Evolutionary conservation across 2,888 invertebrate species (phyloP).

Genomic region (Sisyra nigra): DNA sequence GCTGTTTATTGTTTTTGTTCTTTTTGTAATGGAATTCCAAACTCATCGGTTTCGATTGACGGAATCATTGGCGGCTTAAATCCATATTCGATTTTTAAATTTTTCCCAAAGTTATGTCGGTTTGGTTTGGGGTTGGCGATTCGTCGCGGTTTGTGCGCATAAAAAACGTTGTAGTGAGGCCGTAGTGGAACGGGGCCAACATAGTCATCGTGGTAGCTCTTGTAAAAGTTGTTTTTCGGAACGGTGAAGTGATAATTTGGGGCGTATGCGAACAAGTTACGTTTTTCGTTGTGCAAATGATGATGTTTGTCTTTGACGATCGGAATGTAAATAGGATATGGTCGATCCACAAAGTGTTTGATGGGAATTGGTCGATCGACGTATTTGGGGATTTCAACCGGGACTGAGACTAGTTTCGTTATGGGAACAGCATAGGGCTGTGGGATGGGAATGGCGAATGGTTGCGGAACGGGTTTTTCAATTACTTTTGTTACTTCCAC

Average conservation of each 20-base stretch:
- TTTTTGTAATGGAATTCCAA: slow-evolving; percentile 42
- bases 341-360: slow-evolving; percentile 14
- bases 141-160: slow-evolving; percentile 31
- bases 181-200: slow-evolving; percentile 36
- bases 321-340: slow-evolving; percentile 12
- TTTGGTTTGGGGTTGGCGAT: slow-evolving; percentile 14
- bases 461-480: slow-evolving; percentile 14
- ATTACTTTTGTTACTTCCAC: slow-evolving; percentile 14
- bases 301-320: background rate
- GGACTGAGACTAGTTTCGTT: slow-evolving; percentile 11
- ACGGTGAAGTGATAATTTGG: slow-evolving; percentile 12
- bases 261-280: slow-evolving; percentile 10
- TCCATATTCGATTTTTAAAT: slow-evolving; percentile 61
- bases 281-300: background rate
- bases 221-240: slow-evolving; percentile 6
- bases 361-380: slow-evolving; percentile 14
- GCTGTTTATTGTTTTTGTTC: no score
- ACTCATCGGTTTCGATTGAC: slow-evolving; percentile 62
- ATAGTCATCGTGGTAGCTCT: slow-evolving; percentile 20
- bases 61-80: slow-evolving; percentile 71
- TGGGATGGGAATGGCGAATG: slow-evolving; percentile 16
- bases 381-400: slow-evolving; percentile 13
- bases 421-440: slow-evolving; percentile 18
- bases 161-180: slow-evolving; percentile 18
- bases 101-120: slow-evolving; percentile 38